Conservation (phyloP, 2,797 vertebrate genomes). For the Helarctos malayanus region DNA sequence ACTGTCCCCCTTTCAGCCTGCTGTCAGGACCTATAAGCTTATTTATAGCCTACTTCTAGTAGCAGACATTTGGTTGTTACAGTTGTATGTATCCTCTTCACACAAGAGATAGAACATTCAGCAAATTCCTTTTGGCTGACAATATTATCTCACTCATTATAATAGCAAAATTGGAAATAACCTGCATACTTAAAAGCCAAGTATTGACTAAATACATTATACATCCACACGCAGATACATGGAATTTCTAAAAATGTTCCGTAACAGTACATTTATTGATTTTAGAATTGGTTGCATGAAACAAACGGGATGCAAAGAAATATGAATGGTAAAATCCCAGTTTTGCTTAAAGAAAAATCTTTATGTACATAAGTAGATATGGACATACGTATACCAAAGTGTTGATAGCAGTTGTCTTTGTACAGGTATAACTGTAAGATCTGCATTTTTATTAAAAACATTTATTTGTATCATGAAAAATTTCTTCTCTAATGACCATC, state of each 20-base stretch:
- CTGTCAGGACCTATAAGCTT: neutral
- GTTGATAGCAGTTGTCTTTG: neutral
- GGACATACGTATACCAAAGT: neutral
- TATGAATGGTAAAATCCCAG: neutral
- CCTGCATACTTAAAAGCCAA: constrained; percentile 26
- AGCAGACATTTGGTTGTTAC: neutral
- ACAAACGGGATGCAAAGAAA: constrained; percentile 23
- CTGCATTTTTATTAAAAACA: neutral
- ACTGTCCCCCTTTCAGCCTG: neutral
- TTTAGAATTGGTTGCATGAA: constrained; percentile 26
- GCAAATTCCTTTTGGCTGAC: neutral
- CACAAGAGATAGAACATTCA: neutral
- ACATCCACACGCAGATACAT: neutral
- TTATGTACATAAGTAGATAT: neutral
- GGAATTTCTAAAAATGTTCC: neutral
- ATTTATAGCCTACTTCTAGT: neutral
- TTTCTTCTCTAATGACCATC: neutral
- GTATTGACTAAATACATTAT: neutral
- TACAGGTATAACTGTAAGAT: constrained; percentile 13
- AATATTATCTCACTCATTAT: constrained; percentile 5
- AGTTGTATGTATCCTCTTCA: neutral
- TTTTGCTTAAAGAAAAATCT: neutral
- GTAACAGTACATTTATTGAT: neutral
- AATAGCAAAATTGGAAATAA: constrained; percentile 61
- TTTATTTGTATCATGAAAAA: neutral